Evolutionary conservation across 1,140 invertebrate genomes (phyloP), one percentile per base, ranked within the genome.

Genomic region (Aphidius gifuensis): DNA sequence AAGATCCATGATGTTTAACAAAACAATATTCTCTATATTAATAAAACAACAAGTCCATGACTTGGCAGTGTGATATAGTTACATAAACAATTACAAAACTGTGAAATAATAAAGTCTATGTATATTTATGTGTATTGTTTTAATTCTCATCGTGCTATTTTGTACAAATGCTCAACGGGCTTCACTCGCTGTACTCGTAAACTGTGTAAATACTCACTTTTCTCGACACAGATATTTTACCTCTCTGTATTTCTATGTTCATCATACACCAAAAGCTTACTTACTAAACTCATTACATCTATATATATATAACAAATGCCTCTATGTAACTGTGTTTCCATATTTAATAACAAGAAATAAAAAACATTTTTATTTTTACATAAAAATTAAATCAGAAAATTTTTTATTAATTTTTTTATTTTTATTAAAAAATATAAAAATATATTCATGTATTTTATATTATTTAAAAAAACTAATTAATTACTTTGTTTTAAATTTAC

Each of bases 11-110:
- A 53, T 53, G 38, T 7, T 39, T 53, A 32, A 39, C 40, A 39
- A 53, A 8, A 11, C 6, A 9, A 42, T 43, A n/a, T n/a, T 9
- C 32, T 55, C n/a, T 40, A 5, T 16, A 16, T 6, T 43, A 42
- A 55, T 16, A 40, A 32, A 40, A 55, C 53, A 43, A 42, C 16
- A n/a, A 11, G 40, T 6, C 21, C 40, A 5, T 6, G 32, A 9
- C 7, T 38, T 38, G 32, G 4, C 21, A 21, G 11, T 50, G 3
- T n/a, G 16, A 23, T 21, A 8, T 8, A 50, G 32, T 9, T 53
- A 9, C 9, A 21, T 53, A 9, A 5, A 55, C 43, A 55, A 43
- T 55, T 55, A 55, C 40, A 55, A 43, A 42, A 42, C 43, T 11
- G 40, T 42, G 44, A 55, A 32, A 32, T 32, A 32, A 32, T 4